Evolutionary conservation across 2,113 vertebrate species (phyloP), one percentile per base, ranked within the genome.

Genomic region (Tetrao urogallus): DNA sequence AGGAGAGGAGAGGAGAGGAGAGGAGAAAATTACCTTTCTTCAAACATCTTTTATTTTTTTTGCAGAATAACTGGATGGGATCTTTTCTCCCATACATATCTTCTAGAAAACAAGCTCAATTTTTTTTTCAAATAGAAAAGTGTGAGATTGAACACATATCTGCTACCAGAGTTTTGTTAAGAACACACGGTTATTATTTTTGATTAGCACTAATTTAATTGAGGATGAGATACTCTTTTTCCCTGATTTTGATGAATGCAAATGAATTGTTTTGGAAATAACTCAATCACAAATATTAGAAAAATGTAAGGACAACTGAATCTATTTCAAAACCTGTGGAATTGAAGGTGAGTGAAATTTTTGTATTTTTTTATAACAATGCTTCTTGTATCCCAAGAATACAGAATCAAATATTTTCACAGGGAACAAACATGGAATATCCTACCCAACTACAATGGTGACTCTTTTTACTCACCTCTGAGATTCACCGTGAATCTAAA

Each of bases 121-220:
- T 58, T 63, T 73, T 63, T 73, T 73, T 34, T 67, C 64, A 80
- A 45, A 40, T 36, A 76, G 17, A 24, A 71, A 91, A 70, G 22
- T 66, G 20, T 64, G 72, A 74, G 18, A 13, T 28, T 60, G 32
- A 78, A 88, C 65, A 34, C 1, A 17, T 1, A 66, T 4, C 18
- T 67, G 22, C 56, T 48, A 25, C 34, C 86, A 71, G 28, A 36
- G 6, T 20, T 82, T 60, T 57, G 13, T 61, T n/a, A 86, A 74
- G 11, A 3, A 15, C 0, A 8, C 5, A 6, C 14, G 52, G 24
- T 0, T 60, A 27, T 0, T 56, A 21, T 22, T 64, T 77, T 61
- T 0, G 32, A 83, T 30, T 34, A 64, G 25, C 6, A 11, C 7
- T 10, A 64, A 7, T 54, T 64, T 47, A 11, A 9, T 22, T 70